Conservation (phyloP, 2,797 vertebrate species). For the Pipistrellus pipistrellus region DNA sequence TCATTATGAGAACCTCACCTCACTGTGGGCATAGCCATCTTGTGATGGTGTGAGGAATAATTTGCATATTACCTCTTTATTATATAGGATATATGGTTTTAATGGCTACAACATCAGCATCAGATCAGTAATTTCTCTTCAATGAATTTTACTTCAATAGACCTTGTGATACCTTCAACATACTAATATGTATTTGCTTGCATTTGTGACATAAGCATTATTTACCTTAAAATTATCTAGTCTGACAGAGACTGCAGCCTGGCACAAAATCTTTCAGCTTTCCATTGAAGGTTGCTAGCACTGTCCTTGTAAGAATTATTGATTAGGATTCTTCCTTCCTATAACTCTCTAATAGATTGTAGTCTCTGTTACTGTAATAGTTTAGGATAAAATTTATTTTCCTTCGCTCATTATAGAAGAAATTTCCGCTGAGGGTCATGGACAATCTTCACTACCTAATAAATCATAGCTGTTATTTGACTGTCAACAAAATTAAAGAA, state of each 20-base stretch:
- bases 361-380: background rate
- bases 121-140: background rate
- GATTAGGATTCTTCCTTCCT: slow-evolving; percentile 23
- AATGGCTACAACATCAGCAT: background rate
- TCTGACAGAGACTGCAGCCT: background rate
- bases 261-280: background rate
- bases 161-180: background rate
- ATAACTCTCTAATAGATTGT: background rate
- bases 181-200: background rate
- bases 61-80: no score
- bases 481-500: background rate
- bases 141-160: slow-evolving; percentile 1
- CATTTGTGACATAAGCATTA: background rate
- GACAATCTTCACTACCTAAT: background rate
- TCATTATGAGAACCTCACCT: no score
- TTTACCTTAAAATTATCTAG: background rate
- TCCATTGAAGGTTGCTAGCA: background rate
- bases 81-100: background rate
- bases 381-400: slow-evolving; percentile 45
- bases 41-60: no score
- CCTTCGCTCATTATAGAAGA: slow-evolving; percentile 39
- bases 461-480: slow-evolving; percentile 13
- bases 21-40: no score
- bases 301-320: background rate
- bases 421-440: slow-evolving; percentile 6